Evolutionary conservation across 2,888 invertebrate genomes (phyloP).

Genomic region (Isoperla grammatica): DNA sequence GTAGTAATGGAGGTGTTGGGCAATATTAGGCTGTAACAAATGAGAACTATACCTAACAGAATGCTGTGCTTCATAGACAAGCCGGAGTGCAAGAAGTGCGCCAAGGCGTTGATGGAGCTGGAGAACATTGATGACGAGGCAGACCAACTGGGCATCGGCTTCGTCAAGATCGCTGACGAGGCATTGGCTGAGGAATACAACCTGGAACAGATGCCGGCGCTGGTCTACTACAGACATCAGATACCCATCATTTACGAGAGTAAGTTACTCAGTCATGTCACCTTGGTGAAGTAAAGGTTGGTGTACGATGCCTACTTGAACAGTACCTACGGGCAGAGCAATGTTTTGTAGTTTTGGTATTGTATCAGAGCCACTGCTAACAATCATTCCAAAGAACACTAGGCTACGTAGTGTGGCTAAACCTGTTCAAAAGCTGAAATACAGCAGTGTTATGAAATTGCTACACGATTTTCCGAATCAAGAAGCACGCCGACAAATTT

Average conservation of each 20-base stretch:
- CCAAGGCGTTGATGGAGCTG: conserved; percentile 82
- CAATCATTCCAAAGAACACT: background rate
- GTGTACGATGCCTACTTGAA: background rate
- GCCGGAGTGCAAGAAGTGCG: conserved; percentile 86
- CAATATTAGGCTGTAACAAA: too few species aligned
- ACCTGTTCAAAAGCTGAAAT: too few species aligned
- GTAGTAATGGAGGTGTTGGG: too few species aligned
- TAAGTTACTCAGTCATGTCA: too few species aligned
- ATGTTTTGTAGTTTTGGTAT: too few species aligned
- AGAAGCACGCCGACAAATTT: too few species aligned
- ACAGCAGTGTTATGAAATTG: too few species aligned
- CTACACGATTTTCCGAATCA: too few species aligned
- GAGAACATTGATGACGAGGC: conserved; percentile 95
- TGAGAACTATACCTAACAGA: background rate
- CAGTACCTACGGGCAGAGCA: background rate
- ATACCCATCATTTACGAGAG: conserved; percentile 93
- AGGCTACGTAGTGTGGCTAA: too few species aligned
- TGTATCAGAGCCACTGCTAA: too few species aligned
- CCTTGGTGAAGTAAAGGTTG: background rate
- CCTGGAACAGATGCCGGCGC: conserved; percentile 77
- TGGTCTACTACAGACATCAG: conserved; percentile 91
- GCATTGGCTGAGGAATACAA: conserved; percentile 88
- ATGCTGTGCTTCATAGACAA: conserved; percentile 59
- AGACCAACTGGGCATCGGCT: conserved; percentile 88
- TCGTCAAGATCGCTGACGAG: conserved; percentile 91